These are phyloP conservation scores for Polyommatus icarus DNA, from an alignment of 2,888 invertebrate genomes.

Conservation along the genomic window DNA sequence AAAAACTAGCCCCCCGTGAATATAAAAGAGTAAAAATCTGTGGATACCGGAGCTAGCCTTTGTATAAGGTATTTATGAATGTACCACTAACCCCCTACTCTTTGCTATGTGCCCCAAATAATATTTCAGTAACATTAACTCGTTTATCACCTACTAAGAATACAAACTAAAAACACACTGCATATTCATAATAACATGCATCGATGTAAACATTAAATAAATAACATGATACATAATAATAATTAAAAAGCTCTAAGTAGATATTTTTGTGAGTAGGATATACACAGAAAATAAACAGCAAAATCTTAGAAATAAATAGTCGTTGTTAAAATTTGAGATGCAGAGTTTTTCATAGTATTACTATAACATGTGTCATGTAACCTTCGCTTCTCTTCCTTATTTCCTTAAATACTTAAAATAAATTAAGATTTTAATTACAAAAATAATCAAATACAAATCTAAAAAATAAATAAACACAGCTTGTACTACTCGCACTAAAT, in stretches of 20 bases:
- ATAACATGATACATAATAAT: not conserved
- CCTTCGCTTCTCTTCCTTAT: slow-evolving; percentile 9
- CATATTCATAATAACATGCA: not conserved
- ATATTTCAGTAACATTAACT: not conserved
- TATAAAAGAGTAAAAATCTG: slow-evolving; percentile 45
- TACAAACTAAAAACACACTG: not conserved
- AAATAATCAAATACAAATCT: not conserved
- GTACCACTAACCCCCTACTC: not conserved
- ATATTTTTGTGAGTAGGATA: not conserved
- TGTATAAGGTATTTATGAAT: slow-evolving; percentile 33
- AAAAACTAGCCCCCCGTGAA: slow-evolving; percentile 58
- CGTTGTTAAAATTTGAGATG: not conserved
- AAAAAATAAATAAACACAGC: not conserved
- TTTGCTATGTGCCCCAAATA: not conserved
- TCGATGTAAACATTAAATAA: not conserved
- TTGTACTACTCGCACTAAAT: not conserved
- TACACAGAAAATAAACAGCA: not conserved
- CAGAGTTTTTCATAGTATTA: not conserved
- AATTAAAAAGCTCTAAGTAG: not conserved
- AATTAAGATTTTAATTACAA: not conserved
- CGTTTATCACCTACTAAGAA: not conserved
- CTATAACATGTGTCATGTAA: not conserved
- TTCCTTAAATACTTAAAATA: slow-evolving; percentile 9
- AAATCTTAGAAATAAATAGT: not conserved
- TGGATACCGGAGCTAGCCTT: slow-evolving; percentile 34